A percentile compares a stretch with the other conserved stretches of the same genome.
phyloP scores from a whole-genome alignment of 1,140 invertebrate species.

The Drosophila subpulchrella region DNA sequence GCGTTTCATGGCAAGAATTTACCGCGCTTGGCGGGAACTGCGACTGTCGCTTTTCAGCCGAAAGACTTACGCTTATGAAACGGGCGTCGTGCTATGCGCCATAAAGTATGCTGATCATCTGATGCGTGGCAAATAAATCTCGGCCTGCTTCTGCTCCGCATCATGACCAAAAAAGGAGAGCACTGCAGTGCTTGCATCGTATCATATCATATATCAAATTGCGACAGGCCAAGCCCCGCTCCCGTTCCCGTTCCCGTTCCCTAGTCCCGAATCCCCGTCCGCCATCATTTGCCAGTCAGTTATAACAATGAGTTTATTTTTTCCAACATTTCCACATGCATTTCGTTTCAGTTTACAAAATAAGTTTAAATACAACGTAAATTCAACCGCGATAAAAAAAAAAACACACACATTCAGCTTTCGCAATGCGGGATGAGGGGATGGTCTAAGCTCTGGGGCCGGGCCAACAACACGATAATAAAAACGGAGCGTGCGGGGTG shows the following conservation, averaged over 20 bases:
- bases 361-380: conserved; percentile 67
- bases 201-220: conserved; percentile 28
- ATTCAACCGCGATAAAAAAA: conserved; percentile 82
- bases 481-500: conserved; percentile 1
- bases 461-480: conserved; percentile 14
- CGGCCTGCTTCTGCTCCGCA: conserved; percentile 1
- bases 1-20: background rate
- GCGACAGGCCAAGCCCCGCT: conserved; percentile 11
- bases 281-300: background rate
- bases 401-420: conserved; percentile 45
- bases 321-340: conserved; percentile 76
- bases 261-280: no score
- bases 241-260: no score
- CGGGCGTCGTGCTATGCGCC: conserved; percentile 35
- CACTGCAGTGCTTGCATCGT: conserved; percentile 11
- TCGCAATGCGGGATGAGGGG: conserved; percentile 1
- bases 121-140: conserved; percentile 54
- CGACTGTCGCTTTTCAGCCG: conserved; percentile 2
- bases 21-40: no score
- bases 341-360: conserved; percentile 72
- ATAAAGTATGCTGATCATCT: conserved; percentile 55
- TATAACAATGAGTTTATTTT: conserved; percentile 54
- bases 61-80: conserved; percentile 11
- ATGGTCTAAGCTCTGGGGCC: conserved; percentile 5
- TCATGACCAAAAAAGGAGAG: conserved; percentile 1